These are phyloP conservation scores for Phyllostomus discolor DNA, from an alignment of 2,113 vertebrate genomes.

Conservation along the genomic window DNA sequence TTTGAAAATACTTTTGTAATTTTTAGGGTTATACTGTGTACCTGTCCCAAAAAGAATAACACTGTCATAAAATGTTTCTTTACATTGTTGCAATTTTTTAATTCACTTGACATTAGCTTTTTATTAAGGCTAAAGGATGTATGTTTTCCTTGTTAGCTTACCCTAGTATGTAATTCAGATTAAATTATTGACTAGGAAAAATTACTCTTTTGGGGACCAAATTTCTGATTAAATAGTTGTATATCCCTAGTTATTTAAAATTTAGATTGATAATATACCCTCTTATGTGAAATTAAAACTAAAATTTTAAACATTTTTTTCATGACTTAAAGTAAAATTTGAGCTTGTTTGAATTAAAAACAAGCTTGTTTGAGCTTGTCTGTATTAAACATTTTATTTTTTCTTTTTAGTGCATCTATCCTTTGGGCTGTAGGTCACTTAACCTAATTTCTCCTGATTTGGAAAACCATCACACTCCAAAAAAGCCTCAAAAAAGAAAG, in stretches of 20 bases:
- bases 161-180: background rate
- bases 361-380: too few relatives aligned
- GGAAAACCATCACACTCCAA: slow-evolving; percentile 63
- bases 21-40: background rate
- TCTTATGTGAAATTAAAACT: background rate
- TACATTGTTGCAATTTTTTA: background rate
- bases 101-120: background rate
- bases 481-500: slow-evolving; percentile 82
- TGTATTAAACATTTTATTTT: slow-evolving; percentile 44
- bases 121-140: slow-evolving; percentile 3
- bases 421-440: slow-evolving; percentile 88
- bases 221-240: background rate
- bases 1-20: background rate
- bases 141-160: background rate
- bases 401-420: slow-evolving; percentile 91
- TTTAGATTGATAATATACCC: background rate
- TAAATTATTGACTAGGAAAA: slow-evolving; percentile 27
- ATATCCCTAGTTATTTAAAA: background rate
- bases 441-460: slow-evolving; percentile 81
- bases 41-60: background rate
- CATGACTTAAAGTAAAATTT: background rate
- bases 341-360: background rate
- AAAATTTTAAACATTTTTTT: background rate
- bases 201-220: background rate
- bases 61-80: background rate